phyloP scores from a whole-genome alignment of 2,797 vertebrate species.

The Lacerta agilis region DNA sequence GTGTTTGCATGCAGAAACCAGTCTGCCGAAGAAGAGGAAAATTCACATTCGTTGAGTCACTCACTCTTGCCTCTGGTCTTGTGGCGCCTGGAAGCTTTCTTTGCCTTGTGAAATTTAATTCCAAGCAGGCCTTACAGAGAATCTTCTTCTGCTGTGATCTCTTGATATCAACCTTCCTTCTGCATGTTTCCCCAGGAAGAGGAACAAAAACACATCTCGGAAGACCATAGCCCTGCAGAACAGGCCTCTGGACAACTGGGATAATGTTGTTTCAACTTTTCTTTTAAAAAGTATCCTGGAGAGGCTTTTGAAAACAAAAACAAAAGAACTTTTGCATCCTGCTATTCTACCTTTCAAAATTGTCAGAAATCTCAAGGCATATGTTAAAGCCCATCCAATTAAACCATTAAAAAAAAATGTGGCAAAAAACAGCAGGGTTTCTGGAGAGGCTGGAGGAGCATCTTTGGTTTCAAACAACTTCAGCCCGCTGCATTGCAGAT shows the following conservation, averaged over 20 bases:
- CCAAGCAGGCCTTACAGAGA: neutral
- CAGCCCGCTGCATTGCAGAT: slow-evolving; percentile 28
- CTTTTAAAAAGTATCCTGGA: neutral
- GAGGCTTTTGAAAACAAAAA: neutral
- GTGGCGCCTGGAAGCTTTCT: no score
- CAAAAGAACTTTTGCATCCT: neutral
- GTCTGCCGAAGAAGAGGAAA: no score
- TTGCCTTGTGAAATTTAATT: neutral
- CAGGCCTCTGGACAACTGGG: no score
- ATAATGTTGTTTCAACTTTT: neutral
- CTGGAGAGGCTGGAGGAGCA: fast-evolving
- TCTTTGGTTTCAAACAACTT: fast-evolving
- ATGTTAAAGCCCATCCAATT: fast-evolving
- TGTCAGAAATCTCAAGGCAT: fast-evolving
- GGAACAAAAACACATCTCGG: neutral
- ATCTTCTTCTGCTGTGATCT: neutral
- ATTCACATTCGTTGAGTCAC: no score
- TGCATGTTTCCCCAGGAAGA: neutral
- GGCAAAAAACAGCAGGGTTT: fast-evolving
- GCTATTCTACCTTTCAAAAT: fast-evolving
- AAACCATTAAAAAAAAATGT: fast-evolving
- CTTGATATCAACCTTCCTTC: neutral
- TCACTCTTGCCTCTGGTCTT: no score
- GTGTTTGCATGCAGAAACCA: no score
- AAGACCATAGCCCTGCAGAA: neutral